Evolutionary conservation across 2,113 vertebrate genomes (phyloP).

Genomic region (Siniperca chuatsi): DNA sequence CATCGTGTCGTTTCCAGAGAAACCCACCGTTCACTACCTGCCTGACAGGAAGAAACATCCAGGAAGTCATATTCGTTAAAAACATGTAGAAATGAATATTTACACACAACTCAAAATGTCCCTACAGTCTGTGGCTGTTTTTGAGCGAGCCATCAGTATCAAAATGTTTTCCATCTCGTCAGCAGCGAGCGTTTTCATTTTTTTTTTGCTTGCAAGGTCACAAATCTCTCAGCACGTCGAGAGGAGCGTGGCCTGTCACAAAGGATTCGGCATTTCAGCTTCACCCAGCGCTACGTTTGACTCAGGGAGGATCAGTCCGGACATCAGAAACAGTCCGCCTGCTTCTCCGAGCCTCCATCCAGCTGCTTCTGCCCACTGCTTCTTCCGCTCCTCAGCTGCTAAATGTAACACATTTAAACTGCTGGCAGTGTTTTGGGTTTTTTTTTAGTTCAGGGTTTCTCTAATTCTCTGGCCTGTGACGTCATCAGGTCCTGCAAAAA

Average conservation of each 20-base stretch:
- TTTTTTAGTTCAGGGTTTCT: no score
- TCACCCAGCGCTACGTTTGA: not conserved
- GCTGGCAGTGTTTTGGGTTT: no score
- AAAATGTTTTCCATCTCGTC: constrained; percentile 16
- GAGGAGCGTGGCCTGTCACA: constrained; percentile 15
- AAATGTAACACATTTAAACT: no score
- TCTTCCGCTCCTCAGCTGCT: no score
- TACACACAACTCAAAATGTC: not conserved
- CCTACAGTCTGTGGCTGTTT: not conserved
- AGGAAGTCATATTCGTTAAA: no score
- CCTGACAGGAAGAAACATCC: not conserved
- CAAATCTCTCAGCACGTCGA: not conserved
- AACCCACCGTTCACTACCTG: no score
- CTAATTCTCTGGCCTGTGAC: no score
- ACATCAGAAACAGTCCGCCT: not conserved
- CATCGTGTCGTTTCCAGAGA: no score
- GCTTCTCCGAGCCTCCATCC: not conserved
- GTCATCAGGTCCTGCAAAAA: no score
- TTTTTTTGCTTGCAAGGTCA: constrained; percentile 1
- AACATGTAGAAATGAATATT: not conserved
- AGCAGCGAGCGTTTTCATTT: constrained; percentile 6
- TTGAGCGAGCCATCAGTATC: constrained; percentile 4
- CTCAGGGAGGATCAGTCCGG: not conserved
- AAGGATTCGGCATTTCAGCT: not conserved
- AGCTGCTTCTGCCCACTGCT: no score